Base-by-base conservation (phyloP, 2,888 invertebrate genomes). In the Andrena chrysosceles region DNA sequence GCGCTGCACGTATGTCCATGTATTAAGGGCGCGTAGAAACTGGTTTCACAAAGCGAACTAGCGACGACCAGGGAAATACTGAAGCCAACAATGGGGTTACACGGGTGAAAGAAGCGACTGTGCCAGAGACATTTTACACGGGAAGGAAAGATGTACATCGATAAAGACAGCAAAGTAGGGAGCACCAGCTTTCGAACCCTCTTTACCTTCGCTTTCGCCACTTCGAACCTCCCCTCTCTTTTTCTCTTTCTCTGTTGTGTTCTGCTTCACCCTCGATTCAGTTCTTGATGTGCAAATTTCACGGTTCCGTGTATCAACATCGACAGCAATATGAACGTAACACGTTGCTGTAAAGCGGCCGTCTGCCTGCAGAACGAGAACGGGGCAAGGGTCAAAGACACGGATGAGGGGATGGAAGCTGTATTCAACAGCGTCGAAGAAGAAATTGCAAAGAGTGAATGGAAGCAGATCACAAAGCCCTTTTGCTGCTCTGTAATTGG, bases 251-350 rank as follows among this genome's bases (percentile, higher is more conserved):
- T 35, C 33, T 8, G 8, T 2, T 8, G 2, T 1, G 7, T 6
- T n/a, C 42, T 35, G 52, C 23, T 48, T 71, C 67, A 49, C 66
- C 33, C 56, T n/a, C 56, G 20, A 71, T 67, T 82, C 67, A 35
- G 49, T 13, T 8, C 64, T 20, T 35, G 7, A 52, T 52, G 8
- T 35, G 33, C 54, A 8, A 79, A 67, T 74, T 72, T 64, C 63
- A 69, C 69, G 68, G 20, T 69, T 62, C 20, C 52, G 52, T 59
- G 71, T 77, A 74, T 33, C 64, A 73, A 64, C 48, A 52, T 72
- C 33, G 31, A 29, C 31, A 62, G 63, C 70, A 66, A 62, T 70
- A 54, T 31, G 60, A 64, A 20, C 42, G 64, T 69, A 54, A 59
- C 52, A 13, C 29, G 33, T 63, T 29, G 33, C 20, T 64, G 20